A percentile compares a stretch with the other conserved stretches of the same genome.
Evolutionary conservation across 2,113 vertebrate genomes (phyloP).

Genomic region (Forbesichthys agassizii): DNA sequence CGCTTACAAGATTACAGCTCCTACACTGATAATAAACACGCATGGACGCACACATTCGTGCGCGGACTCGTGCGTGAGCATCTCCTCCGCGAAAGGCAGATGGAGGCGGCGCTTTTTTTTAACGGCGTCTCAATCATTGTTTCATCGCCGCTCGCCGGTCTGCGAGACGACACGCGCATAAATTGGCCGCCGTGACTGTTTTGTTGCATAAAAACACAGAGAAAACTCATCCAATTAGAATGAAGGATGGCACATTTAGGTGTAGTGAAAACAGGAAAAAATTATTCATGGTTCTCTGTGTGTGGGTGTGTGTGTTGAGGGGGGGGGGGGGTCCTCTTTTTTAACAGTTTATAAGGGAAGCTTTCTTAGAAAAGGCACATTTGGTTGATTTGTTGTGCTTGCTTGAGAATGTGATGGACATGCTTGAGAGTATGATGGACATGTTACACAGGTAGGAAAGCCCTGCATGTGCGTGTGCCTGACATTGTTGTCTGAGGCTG

Average conservation of each 20-base stretch:
- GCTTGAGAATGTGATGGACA: too few species aligned
- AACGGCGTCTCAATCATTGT: conserved; percentile 28
- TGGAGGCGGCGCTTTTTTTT: conserved; percentile 1
- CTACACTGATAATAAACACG: conserved; percentile 22
- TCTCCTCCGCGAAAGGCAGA: conserved; percentile 17
- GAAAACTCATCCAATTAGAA: conserved; percentile 18
- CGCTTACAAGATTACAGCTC: background rate
- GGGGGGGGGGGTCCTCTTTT: too few species aligned
- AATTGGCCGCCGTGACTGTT: background rate
- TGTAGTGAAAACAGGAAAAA: too few species aligned
- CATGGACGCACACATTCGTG: conserved; percentile 8
- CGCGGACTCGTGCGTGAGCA: background rate
- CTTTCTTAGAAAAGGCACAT: background rate
- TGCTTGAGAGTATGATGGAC: too few species aligned
- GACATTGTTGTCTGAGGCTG: too few species aligned
- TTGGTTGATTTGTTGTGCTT: too few species aligned
- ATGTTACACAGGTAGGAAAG: background rate
- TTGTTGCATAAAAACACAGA: background rate
- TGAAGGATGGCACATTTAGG: background rate
- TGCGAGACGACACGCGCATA: background rate
- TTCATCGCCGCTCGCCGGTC: conserved; percentile 3
- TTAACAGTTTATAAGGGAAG: background rate
- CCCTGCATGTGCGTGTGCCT: background rate
- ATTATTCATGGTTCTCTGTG: too few species aligned
- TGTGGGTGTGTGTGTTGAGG: too few species aligned